Conservation (phyloP, 2,888 invertebrate species). For the Polylopha cassiicola region DNA sequence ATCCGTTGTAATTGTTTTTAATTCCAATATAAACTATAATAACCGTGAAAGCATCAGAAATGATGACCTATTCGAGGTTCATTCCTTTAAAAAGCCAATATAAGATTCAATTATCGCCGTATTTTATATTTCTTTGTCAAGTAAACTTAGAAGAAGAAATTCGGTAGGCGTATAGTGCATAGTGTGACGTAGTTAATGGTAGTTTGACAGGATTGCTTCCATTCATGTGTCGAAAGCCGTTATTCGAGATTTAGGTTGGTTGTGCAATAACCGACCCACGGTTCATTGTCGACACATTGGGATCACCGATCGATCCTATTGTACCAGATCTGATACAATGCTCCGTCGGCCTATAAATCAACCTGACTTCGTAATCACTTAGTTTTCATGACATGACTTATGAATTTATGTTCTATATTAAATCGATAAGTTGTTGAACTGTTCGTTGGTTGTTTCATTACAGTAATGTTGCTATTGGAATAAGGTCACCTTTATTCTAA, state of each 20-base stretch:
- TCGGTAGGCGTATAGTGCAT: constrained; percentile 28
- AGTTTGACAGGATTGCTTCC: constrained; percentile 33
- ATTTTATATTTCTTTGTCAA: constrained; percentile 5
- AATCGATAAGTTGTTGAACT: constrained; percentile 10
- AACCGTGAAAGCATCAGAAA: no score
- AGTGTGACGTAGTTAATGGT: constrained; percentile 28
- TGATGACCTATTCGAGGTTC: no score
- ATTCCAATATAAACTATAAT: no score
- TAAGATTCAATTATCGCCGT: no score
- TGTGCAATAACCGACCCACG: constrained; percentile 58
- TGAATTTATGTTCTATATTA: constrained; percentile 15
- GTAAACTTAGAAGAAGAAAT: constrained; percentile 12
- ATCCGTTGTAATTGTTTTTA: no score
- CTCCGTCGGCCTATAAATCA: constrained; percentile 44
- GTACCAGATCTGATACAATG: constrained; percentile 39
- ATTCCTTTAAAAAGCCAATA: no score
- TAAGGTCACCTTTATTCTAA: no score
- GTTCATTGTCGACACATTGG: constrained; percentile 60
- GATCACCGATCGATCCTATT: constrained; percentile 54
- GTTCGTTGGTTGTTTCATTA: background rate
- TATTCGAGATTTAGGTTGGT: constrained; percentile 42
- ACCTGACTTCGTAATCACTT: constrained; percentile 32
- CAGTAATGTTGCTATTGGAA: background rate
- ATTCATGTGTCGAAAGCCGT: constrained; percentile 49
- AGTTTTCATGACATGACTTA: constrained; percentile 21